Percentiles rank a stretch among this genome's conserved stretches.
These are phyloP conservation scores for Cryptomyrus ogoouensis DNA, from an alignment of 2,113 vertebrate species.

Conservation along the genomic window DNA sequence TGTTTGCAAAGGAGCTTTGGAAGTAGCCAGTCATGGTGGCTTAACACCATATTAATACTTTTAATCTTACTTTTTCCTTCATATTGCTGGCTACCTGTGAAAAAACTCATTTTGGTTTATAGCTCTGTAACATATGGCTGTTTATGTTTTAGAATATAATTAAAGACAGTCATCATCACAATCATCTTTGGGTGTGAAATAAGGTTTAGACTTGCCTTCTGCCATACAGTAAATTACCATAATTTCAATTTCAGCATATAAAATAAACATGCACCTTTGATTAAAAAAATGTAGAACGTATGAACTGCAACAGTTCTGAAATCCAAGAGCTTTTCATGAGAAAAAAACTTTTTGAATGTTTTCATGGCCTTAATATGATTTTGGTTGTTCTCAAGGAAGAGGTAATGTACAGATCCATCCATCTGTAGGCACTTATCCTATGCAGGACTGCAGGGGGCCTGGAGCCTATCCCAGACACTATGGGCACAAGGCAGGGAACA, in stretches of 20 bases:
- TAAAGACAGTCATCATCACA: not conserved
- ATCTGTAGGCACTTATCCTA: not conserved
- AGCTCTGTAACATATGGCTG: not conserved
- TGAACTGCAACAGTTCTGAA: not conserved
- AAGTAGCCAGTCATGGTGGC: not conserved
- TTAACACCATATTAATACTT: not conserved
- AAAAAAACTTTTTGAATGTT: not conserved
- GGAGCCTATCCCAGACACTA: not conserved
- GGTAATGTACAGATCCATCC: not conserved
- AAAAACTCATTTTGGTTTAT: not conserved
- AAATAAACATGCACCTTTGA: not conserved
- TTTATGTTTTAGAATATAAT: conserved; percentile 6
- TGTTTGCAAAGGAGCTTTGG: not conserved
- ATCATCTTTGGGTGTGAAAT: conserved; percentile 7
- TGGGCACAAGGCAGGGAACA: not conserved
- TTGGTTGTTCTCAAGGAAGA: not conserved
- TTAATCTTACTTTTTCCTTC: not conserved
- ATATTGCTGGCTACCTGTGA: not conserved
- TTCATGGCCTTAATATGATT: not conserved
- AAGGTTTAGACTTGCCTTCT: conserved; percentile 1
- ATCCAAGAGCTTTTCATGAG: not conserved
- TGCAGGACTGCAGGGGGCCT: not conserved
- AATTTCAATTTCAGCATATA: not conserved
- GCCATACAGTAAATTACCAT: conserved; percentile 3
- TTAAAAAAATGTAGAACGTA: not conserved